These are phyloP conservation scores for Drosophila kuntzei DNA, from an alignment of 2,888 invertebrate species.

Conservation along the genomic window DNA sequence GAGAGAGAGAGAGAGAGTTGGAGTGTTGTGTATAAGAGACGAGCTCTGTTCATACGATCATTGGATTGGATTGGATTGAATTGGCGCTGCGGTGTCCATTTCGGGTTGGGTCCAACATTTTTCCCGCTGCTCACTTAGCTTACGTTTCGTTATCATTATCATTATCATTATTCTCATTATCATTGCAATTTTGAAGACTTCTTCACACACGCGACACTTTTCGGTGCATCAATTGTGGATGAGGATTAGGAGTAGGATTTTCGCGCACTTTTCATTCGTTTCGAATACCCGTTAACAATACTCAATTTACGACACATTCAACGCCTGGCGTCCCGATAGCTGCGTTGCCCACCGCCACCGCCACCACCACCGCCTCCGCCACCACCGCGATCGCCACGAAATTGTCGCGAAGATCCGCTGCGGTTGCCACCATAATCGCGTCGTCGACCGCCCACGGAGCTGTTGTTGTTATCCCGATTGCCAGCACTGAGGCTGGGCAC, in stretches of 20 bases:
- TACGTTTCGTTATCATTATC: constrained; percentile 30
- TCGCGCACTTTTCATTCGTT: constrained; percentile 51
- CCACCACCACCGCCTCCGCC: constrained; percentile 50
- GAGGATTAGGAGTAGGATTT: constrained; percentile 9
- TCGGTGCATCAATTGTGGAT: constrained; percentile 31
- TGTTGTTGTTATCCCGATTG: constrained; percentile 83
- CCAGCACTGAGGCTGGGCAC: constrained; percentile 55
- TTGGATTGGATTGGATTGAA: constrained; percentile 12
- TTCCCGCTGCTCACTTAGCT: constrained; percentile 49
- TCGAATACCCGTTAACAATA: constrained; percentile 40
- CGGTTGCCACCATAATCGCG: constrained; percentile 75
- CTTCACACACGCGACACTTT: constrained; percentile 42
- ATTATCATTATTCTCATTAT: constrained; percentile 21
- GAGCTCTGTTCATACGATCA: constrained; percentile 46
- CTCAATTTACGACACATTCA: constrained; percentile 50
- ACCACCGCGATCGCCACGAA: constrained; percentile 84
- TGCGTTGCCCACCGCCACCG: constrained; percentile 68
- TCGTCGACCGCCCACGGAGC: constrained; percentile 82
- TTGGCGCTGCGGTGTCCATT: constrained; percentile 9
- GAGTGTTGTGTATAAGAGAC: constrained; percentile 59
- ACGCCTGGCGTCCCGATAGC: constrained; percentile 71
- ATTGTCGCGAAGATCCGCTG: constrained; percentile 84
- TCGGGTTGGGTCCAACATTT: constrained; percentile 23
- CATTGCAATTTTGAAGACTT: constrained; percentile 48
- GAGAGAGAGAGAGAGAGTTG: constrained; percentile 49